Base-by-base conservation (phyloP, 2,797 vertebrate genomes). In the Cryptoprocta ferox region DNA sequence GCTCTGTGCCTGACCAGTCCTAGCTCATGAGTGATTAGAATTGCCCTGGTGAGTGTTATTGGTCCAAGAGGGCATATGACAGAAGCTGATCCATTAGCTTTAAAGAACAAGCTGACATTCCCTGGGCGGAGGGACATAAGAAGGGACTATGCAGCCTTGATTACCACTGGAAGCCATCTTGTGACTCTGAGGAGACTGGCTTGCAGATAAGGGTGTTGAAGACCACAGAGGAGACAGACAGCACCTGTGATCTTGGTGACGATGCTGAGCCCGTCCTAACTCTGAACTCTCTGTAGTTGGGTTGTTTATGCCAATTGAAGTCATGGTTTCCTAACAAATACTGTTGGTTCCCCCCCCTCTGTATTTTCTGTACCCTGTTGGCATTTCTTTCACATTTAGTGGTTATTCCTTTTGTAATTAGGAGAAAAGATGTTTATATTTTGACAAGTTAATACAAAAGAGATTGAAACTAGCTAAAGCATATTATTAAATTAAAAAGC, bases 401-500 rank as follows among this genome's bases (percentile, higher is more conserved):
- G 26, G 13, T 48, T 86, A 42, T 79, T 73, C 19, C 56, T 92
- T 48, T 24, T 83, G 18, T 85, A 92, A 56, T 45, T 37, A 85
- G n/a, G 37, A 18, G 32, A 65, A 68, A 85, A 79, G 30, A 61
- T 65, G 18, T 92, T 80, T 81, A 75, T 81, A 80, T 92, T 91
- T 96, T 89, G 59, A 86, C 9, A 39, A 61, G 42, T 85, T 68
- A 85, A 81, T 86, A 90, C 21, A 85, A 12, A 37, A 37, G 32
- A 59, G 15, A 48, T 5, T 92, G 66, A 90, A 93, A 84, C 50
- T 59, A 70, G 59, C 59, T 79, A 56, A 85, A 59, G n/a, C 35
- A 30, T 32, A 63, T 91, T 96, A 65, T 83, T 89, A 70, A 86
- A 68, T 75, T 73, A 15, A 93, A 89, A 95, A 87, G 16, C 79